phyloP scores from a whole-genome alignment of 2,888 invertebrate genomes.

The Saturnia pavonia region DNA sequence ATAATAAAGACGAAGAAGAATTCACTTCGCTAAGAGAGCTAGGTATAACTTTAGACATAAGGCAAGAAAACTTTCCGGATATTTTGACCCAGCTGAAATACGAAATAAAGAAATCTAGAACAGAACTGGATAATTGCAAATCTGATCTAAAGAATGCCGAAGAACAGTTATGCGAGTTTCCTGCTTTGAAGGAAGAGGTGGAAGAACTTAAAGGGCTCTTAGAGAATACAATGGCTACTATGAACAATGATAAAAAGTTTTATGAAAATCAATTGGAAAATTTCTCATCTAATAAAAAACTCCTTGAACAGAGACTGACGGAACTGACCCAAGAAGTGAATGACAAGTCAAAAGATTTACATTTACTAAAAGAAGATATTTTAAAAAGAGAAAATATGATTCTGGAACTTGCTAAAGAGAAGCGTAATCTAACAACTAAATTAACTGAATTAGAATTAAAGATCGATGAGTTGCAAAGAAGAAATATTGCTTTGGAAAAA shows the following conservation, averaged over 20 bases:
- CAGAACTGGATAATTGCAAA: slow-evolving; percentile 79
- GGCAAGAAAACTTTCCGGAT: slow-evolving; percentile 71
- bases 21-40: slow-evolving; percentile 79
- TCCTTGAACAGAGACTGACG: slow-evolving; percentile 80
- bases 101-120: slow-evolving; percentile 81
- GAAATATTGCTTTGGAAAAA: slow-evolving; percentile 62
- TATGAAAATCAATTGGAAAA: slow-evolving; percentile 81
- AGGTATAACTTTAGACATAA: slow-evolving; percentile 72
- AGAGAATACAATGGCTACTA: slow-evolving; percentile 74
- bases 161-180: slow-evolving; percentile 78
- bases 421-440: slow-evolving; percentile 75
- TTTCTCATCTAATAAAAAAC: slow-evolving; percentile 74
- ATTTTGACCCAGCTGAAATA: slow-evolving; percentile 71
- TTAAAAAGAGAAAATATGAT: slow-evolving; percentile 82
- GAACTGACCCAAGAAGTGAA: slow-evolving; percentile 80
- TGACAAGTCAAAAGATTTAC: slow-evolving; percentile 78
- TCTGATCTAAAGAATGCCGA: slow-evolving; percentile 79
- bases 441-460: slow-evolving; percentile 76
- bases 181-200: slow-evolving; percentile 72
- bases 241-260: slow-evolving; percentile 80
- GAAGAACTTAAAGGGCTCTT: slow-evolving; percentile 73
- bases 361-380: slow-evolving; percentile 80
- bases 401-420: slow-evolving; percentile 80
- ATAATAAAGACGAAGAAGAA: slow-evolving; percentile 66
- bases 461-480: slow-evolving; percentile 72